Evolutionary conservation across 1,140 invertebrate genomes (phyloP).

Genomic region (Zophobas morio): DNA sequence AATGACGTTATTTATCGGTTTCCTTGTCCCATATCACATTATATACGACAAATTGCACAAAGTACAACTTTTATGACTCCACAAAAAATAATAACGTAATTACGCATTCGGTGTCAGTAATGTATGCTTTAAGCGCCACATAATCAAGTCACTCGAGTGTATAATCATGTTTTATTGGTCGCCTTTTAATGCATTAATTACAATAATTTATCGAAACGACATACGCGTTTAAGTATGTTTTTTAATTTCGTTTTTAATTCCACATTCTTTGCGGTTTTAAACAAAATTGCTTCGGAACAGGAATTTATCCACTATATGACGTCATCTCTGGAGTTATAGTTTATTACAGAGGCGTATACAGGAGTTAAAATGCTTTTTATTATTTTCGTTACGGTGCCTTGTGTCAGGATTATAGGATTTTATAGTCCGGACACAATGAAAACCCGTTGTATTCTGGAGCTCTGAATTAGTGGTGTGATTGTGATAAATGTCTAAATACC

Average conservation of each 20-base stretch:
- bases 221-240: background rate
- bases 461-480: too few relatives aligned
- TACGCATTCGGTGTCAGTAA: conserved; percentile 25
- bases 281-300: conserved; percentile 4
- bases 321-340: background rate
- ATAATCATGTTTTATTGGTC: conserved; percentile 29
- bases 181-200: conserved; percentile 36
- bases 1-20: conserved; percentile 38
- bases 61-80: conserved; percentile 17
- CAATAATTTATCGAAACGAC: conserved; percentile 18
- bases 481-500: too few relatives aligned
- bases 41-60: conserved; percentile 34
- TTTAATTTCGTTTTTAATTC: conserved; percentile 10
- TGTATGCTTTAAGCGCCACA: conserved; percentile 35
- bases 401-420: too few relatives aligned
- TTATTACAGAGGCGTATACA: background rate
- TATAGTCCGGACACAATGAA: too few relatives aligned
- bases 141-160: conserved; percentile 16
- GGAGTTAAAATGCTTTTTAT: background rate
- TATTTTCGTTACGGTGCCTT: too few relatives aligned
- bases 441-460: too few relatives aligned
- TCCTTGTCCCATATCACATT: conserved; percentile 25
- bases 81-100: conserved; percentile 30
- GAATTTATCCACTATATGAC: conserved; percentile 20
- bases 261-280: conserved; percentile 28